Evolutionary conservation across 2,888 invertebrate genomes (phyloP).

Genomic region (Shargacucullia verbasci): DNA sequence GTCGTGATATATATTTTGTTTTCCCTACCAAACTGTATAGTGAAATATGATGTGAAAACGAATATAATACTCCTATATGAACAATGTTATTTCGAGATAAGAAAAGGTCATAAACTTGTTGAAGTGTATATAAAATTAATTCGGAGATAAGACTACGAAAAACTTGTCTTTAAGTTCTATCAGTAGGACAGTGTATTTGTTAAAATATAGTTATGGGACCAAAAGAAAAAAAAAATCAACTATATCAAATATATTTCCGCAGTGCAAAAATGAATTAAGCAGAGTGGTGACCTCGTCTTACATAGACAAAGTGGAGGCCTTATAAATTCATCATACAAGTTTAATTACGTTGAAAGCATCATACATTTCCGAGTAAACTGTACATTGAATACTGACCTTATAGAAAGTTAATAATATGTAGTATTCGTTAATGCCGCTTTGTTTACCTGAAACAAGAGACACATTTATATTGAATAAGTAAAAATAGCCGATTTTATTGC

Average conservation of each 20-base stretch:
- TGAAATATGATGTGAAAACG: background rate
- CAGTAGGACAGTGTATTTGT: no score
- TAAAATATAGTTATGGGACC: no score
- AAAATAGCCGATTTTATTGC: conserved; percentile 34
- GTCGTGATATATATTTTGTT: background rate
- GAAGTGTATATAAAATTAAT: conserved; percentile 15
- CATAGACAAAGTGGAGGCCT: conserved; percentile 32
- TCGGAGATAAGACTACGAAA: background rate
- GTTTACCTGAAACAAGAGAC: conserved; percentile 79
- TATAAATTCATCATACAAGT: conserved; percentile 21
- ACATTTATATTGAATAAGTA: conserved; percentile 59
- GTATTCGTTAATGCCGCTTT: conserved; percentile 50
- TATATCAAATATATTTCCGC: conserved; percentile 42
- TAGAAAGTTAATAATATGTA: conserved; percentile 29
- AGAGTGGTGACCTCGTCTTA: conserved; percentile 46
- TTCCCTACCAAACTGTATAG: background rate
- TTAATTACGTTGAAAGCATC: conserved; percentile 25
- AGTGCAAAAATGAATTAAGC: conserved; percentile 50
- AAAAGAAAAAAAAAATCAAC: no score
- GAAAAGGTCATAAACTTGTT: background rate
- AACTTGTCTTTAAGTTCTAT: conserved; percentile 2
- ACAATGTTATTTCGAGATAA: conserved; percentile 4
- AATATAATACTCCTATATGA: conserved; percentile 29
- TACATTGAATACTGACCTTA: conserved; percentile 56
- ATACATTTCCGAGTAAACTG: conserved; percentile 17